These are phyloP conservation scores for Florisuga fusca DNA, from an alignment of 2,797 vertebrate genomes.

Conservation along the genomic window DNA sequence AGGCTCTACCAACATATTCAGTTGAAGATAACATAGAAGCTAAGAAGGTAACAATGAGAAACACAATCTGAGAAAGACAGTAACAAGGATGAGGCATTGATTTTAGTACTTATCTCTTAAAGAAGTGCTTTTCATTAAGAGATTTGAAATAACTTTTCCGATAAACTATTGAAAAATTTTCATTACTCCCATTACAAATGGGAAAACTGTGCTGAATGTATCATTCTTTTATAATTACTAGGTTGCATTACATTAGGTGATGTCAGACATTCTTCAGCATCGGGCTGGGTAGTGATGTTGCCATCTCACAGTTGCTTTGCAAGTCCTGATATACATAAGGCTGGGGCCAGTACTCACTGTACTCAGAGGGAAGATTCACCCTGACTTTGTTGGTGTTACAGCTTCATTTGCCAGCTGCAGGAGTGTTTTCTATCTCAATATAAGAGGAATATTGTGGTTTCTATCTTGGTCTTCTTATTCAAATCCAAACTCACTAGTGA, in stretches of 20 bases:
- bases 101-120: not conserved
- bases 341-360: not conserved
- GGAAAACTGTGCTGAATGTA: not conserved
- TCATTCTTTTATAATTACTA: not conserved
- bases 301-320: not conserved
- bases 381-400: not conserved
- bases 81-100: not conserved
- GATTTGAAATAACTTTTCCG: not conserved
- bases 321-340: not conserved
- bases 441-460: not conserved
- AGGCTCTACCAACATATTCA: not conserved
- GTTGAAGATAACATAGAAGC: not conserved
- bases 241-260: not conserved
- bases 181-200: not conserved
- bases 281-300: not conserved
- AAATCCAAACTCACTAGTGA: not conserved
- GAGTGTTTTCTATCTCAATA: not conserved
- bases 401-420: not conserved
- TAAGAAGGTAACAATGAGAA: not conserved
- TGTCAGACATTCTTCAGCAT: not conserved
- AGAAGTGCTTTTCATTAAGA: not conserved
- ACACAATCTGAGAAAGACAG: not conserved
- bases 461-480: not conserved
- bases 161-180: not conserved
- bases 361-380: not conserved